Percentiles rank a stretch among this genome's conserved stretches.
Evolutionary conservation across 2,113 vertebrate species (phyloP).

Genomic region (Typhlomys cinereus): DNA sequence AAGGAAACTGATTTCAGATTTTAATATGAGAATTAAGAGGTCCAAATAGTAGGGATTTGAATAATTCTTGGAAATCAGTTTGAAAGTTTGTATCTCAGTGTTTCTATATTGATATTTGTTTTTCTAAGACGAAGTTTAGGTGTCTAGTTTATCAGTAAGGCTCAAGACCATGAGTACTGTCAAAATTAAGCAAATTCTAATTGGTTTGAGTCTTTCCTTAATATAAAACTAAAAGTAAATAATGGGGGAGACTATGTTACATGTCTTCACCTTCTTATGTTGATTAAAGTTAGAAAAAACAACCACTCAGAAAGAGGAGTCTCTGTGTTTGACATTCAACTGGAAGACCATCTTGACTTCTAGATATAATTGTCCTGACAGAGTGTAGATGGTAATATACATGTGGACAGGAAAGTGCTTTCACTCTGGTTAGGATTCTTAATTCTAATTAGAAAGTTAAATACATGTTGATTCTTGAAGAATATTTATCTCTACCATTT

Average conservation of each 20-base stretch:
- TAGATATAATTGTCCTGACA: too few relatives aligned
- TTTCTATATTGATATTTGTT: not conserved
- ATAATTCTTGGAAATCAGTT: slow-evolving; percentile 24
- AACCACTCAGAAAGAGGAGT: not conserved
- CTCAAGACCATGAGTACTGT: not conserved
- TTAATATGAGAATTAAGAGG: not conserved
- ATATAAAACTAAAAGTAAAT: not conserved
- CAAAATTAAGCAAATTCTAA: not conserved
- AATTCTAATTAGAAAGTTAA: slow-evolving; percentile 4
- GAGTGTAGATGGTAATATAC: rapidly evolving
- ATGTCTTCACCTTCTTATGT: not conserved
- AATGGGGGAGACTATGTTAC: not conserved
- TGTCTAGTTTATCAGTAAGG: not conserved
- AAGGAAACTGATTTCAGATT: not conserved
- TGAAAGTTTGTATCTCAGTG: not conserved
- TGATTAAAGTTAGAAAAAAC: not conserved
- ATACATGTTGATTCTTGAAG: not conserved
- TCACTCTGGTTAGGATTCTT: not conserved
- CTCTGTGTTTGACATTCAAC: not conserved
- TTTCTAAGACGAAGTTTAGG: slow-evolving; percentile 12
- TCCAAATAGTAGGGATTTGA: not conserved
- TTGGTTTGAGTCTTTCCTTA: slow-evolving; percentile 1
- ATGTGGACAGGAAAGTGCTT: not conserved
- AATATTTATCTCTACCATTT: not conserved
- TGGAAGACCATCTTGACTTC: not conserved